Evolutionary conservation across 2,113 vertebrate species (phyloP).

Genomic region (Trinectes maculatus): DNA sequence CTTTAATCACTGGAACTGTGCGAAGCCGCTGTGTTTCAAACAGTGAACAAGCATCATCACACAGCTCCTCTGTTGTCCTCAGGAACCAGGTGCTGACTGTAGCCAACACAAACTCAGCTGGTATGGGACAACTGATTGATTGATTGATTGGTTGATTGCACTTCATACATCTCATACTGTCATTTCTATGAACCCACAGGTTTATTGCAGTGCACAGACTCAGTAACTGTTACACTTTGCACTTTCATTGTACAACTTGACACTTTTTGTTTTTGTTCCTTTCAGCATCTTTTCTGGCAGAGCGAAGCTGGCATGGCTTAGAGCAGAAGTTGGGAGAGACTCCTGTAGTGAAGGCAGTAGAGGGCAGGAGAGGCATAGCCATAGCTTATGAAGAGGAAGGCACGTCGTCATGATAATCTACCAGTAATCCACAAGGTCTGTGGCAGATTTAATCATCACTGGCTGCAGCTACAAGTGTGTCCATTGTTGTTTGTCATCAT

Average conservation of each 20-base stretch:
- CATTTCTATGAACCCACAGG: background rate
- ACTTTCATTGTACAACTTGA: background rate
- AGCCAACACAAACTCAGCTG: constrained; percentile 86
- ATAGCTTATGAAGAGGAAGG: constrained; percentile 95
- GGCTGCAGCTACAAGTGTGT: background rate
- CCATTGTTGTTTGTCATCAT: background rate
- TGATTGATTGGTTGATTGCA: no score
- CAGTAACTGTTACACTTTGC: background rate
- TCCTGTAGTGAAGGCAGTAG: constrained; percentile 82
- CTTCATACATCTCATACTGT: background rate
- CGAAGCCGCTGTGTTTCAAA: constrained; percentile 58
- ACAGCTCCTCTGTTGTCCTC: constrained; percentile 76
- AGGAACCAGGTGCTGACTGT: constrained; percentile 82
- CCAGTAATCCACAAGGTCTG: background rate
- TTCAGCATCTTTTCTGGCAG: constrained; percentile 89
- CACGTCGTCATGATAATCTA: constrained; percentile 11
- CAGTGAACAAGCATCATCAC: background rate
- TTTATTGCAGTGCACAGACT: constrained; percentile 18
- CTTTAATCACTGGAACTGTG: constrained; percentile 90
- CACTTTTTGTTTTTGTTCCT: background rate
- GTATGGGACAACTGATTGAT: no score
- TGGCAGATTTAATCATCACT: constrained; percentile 4
- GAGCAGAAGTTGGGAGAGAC: constrained; percentile 91
- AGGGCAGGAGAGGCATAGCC: constrained; percentile 91
- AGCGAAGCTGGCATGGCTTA: constrained; percentile 92